Base-by-base conservation (phyloP, 2,888 invertebrate species). In the Agrotis ipsilon region DNA sequence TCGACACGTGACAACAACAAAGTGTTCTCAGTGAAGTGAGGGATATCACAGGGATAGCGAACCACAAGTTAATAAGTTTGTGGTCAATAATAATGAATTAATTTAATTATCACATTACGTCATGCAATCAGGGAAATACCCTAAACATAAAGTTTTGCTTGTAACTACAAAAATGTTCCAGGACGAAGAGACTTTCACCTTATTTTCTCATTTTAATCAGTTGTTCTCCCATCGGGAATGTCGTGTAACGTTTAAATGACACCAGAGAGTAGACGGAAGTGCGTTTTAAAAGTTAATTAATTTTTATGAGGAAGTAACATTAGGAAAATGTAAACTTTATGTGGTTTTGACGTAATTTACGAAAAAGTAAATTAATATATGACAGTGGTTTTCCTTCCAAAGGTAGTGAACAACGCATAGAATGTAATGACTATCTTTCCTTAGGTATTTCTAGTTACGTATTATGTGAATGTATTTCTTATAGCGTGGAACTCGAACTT, bases 261-360 rank as follows among this genome's bases (percentile, higher is more conserved):
- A 58, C 19, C 32, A 45, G 61, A 46, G 52, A 70, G 24, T n/a
- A 59, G 27, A 39, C 58, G 75, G 78, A 78, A 78, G 69, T 65
- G 48, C 24, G 60, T 61, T 64, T 52, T 61, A 64, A 46, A 64
- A 61, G 63, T 57, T 64, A 75, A 78, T 78, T 69, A 49, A 61
- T 69, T 69, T 77, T 79, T 75, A 80, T 75, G 63, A 75, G 77
- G 77, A 78, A 75, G 57, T 55, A 51, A 52, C 57, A 58, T 61
- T 61, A 45, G 49, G 63, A 49, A 48, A 64, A 63, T 68, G 51
- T 45, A 45, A 32, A 58, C 18, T 52, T 45, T 39, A 58, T 69
- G 55, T 51, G 69, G 69, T 61, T 74, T 48, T 49, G 21, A 68
- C 13, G 18, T 52, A 55, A 57, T 68, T 62, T 13, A 11, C 9